Evolutionary conservation across 2,113 vertebrate genomes (phyloP).

Genomic region (Anguilla rostrata): DNA sequence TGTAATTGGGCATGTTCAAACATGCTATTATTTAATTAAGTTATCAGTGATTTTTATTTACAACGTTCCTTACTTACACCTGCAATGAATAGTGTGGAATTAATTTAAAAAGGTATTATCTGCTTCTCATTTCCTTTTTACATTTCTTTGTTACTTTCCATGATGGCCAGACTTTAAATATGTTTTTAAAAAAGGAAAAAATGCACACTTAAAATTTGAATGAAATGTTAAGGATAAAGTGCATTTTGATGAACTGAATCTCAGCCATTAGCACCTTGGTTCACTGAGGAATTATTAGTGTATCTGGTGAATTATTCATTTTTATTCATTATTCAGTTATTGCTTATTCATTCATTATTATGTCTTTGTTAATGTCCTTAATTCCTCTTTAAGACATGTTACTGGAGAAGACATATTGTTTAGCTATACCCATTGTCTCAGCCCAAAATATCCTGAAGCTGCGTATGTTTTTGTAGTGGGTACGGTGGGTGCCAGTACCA

Average conservation of each 20-base stretch:
- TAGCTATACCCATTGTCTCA: neutral
- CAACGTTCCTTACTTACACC: neutral
- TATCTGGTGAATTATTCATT: no score
- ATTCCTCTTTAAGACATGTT: neutral
- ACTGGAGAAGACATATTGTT: neutral
- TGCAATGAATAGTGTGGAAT: neutral
- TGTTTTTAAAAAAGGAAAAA: neutral
- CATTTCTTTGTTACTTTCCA: neutral
- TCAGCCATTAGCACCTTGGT: neutral
- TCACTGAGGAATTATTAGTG: no score
- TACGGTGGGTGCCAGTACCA: neutral
- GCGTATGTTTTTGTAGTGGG: no score
- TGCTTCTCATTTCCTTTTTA: neutral
- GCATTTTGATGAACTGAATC: neutral
- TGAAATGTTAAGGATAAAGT: neutral
- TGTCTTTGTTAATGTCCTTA: no score
- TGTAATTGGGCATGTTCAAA: neutral
- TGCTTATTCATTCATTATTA: no score
- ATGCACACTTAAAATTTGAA: neutral
- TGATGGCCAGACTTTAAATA: neutral
- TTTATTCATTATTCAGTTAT: no score
- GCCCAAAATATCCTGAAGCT: neutral
- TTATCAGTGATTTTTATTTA: neutral
- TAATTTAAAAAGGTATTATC: neutral
- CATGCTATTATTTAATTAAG: neutral